Evolutionary conservation across 1,140 invertebrate genomes (phyloP), one percentile per base, ranked within the genome.

Genomic region (Diachasma alloeum): DNA sequence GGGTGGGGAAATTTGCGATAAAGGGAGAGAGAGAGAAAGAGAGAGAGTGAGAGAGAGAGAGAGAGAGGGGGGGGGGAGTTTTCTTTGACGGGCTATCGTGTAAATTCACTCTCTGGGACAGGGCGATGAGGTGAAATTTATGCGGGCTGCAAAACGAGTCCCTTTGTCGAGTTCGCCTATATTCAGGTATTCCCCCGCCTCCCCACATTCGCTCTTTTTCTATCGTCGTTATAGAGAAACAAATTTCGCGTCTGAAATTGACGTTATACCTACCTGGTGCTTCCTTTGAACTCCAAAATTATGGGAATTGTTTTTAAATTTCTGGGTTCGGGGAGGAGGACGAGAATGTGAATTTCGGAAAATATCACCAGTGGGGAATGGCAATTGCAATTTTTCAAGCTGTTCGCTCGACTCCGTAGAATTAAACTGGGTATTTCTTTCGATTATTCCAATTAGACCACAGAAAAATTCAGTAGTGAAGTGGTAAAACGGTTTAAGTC

Each of bases 111-210:
- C 13, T 68, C 36, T 70, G 36, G 26, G 39, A 72, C 24, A 70
- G 66, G 11, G 13, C 13, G 24, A 72, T 72, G 24, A 48, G 70
- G 42, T 66, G 46, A 59, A 66, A 63, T 63, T 63, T 63, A 63
- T 63, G 59, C 59, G 59, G 59, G 59, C 59, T 6, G 59, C 15
- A 63, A 31, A 63, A 63, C 59, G 59, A 63, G 24, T 26, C 59
- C 59, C 59, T 63, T 63, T 63, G 59, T 63, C 59, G 59, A 26
- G 59, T 31, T 19, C 24, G 24, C 13, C 59, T 63, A 63, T 26
- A 56, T 56, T 22, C 19, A 56, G 9, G 19, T 22, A 19, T 2
- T 9, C 19, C n/a, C n/a, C 19, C 19, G 4, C n/a, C 31, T 31
- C 31, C 31, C 31, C 6, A 31, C 31, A 6, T 3, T 6, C 19